Evolutionary conservation across 2,797 vertebrate genomes (phyloP), one percentile per base, ranked within the genome.

Genomic region (Acipenser transmontanus): DNA sequence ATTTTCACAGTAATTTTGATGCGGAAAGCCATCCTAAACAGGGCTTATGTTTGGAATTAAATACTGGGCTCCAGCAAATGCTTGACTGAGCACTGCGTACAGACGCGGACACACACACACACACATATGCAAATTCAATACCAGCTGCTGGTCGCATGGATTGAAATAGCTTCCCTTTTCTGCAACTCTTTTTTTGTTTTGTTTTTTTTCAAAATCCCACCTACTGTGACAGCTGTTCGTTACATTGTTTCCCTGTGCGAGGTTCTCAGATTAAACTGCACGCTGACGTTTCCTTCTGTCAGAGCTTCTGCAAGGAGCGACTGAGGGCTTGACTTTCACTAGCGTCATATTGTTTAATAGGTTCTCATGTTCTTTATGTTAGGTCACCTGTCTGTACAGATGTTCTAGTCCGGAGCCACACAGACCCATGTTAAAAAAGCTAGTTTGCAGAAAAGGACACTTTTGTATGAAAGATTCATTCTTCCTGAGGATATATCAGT

Each of bases 81-180:
- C 12, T 66, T 64, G 74, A 68, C 70, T 69, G 64, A 72, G 70
- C 72, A 65, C 71, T 79, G 79, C 20, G 50, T 47, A 61, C 59
- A 63, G 60, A 62, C 14, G 1, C 51, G 13, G 51, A 6, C 67
- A 60, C 70, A 72, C 72, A 75, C 78, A 56, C 50, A 63, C 47
- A 75, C 77, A 80, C 82, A 83, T 80, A 81, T 80, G 72, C 82
- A 81, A 80, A 85, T 87, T 87, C 80, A 80, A 82, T 80, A 84
- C 85, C 85, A 85, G 85, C 84, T 87, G 83, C 85, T 83, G 79
- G 49, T 49, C 80, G 80, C 85, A 84, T 84, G 80, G 81, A 83
- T 20, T 14, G 8, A 61, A 61, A 61, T 10, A 7, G 17, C 60
- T 61, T 61, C 20, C 14, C 10, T 61, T 47, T 61, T 47, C 17